Evolutionary conservation across 2,888 invertebrate genomes (phyloP).

Genomic region (Nebria salina): DNA sequence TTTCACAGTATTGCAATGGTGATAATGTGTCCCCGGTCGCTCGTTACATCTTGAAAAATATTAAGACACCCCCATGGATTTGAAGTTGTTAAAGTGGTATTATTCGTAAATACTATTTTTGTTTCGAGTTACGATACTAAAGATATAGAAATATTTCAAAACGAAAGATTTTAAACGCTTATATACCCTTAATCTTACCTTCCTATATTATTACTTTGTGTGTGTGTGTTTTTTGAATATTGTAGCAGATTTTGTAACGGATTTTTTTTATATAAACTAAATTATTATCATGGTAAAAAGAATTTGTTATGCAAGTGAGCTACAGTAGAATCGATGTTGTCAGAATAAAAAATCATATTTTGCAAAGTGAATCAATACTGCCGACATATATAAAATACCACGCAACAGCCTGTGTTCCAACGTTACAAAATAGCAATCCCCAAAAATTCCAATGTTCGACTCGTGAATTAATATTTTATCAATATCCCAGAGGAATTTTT

Average conservation of each 20-base stretch:
- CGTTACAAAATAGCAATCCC: slow-evolving; percentile 27
- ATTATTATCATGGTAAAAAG: background rate
- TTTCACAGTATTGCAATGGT: slow-evolving; percentile 39
- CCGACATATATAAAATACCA: too few relatives aligned
- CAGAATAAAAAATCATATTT: background rate
- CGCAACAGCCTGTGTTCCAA: background rate
- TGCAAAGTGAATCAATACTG: background rate
- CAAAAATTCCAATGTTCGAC: slow-evolving; percentile 35
- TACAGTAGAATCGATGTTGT: background rate
- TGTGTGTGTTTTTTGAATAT: too few relatives aligned
- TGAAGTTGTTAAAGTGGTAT: background rate
- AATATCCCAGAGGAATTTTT: slow-evolving; percentile 39
- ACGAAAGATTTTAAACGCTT: too few relatives aligned
- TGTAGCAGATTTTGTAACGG: background rate
- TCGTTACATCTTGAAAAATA: slow-evolving; percentile 44
- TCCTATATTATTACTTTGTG: too few relatives aligned
- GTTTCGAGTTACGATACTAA: background rate
- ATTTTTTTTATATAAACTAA: background rate
- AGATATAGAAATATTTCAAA: too few relatives aligned
- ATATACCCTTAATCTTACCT: too few relatives aligned
- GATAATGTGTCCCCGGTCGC: slow-evolving; percentile 46
- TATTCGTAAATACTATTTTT: background rate
- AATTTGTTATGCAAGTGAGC: background rate
- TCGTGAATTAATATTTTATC: slow-evolving; percentile 39
- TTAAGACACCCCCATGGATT: slow-evolving; percentile 20